These are phyloP conservation scores for Blastomussa wellsi DNA, from an alignment of 92 coral and sea anemone genomes.

Conservation along the genomic window DNA sequence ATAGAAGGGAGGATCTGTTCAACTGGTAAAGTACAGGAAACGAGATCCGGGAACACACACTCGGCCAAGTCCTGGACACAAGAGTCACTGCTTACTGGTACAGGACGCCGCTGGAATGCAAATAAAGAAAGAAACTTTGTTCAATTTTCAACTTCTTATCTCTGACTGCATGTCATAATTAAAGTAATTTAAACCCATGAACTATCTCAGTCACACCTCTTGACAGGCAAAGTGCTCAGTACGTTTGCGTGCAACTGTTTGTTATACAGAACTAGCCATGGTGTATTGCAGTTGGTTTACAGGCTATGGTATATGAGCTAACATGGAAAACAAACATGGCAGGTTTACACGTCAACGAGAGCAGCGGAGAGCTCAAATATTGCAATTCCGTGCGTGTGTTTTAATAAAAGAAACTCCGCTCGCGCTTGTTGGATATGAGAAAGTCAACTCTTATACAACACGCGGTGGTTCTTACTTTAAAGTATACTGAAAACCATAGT, in stretches of 20 bases:
- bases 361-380: too few species aligned
- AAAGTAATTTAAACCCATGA: too few species aligned
- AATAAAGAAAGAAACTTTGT: neutral
- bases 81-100: slow-evolving; percentile 37
- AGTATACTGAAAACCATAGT: neutral
- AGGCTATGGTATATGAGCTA: too few species aligned
- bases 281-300: too few species aligned
- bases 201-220: neutral
- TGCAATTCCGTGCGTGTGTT: too few species aligned
- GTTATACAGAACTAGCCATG: too few species aligned
- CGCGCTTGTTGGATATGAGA: too few species aligned
- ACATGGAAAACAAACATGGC: too few species aligned
- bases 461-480: neutral
- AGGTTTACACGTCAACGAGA: too few species aligned
- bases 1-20: slow-evolving; percentile 97
- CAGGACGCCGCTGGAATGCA: slow-evolving; percentile 63
- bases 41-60: slow-evolving; percentile 89
- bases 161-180: neutral
- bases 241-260: too few species aligned
- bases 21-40: slow-evolving; percentile 89
- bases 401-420: too few species aligned
- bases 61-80: slow-evolving; percentile 40
- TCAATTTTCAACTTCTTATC: neutral
- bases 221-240: neutral
- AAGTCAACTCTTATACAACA: too few species aligned